Base-by-base conservation (phyloP, 1,140 invertebrate species). In the Diuraphis noxia region DNA sequence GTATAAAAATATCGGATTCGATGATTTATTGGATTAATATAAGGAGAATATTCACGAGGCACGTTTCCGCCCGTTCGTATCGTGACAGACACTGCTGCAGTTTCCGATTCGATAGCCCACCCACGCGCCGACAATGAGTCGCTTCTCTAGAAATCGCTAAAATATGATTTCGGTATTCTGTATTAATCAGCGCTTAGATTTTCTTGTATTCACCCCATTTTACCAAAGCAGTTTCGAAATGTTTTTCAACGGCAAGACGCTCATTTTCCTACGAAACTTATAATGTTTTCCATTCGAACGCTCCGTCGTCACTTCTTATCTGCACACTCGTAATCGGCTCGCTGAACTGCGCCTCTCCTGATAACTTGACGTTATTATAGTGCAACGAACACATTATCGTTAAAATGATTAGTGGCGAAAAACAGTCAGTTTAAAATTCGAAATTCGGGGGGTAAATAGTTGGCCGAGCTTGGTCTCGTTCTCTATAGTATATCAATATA, bases 11-110 rank as follows among this genome's bases (percentile, higher is more conserved):
- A 79, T 23, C 19, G 34, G 6, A 34, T 36, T 79, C 72, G 34
- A 79, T 79, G 72, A 79, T 79, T 79, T 79, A 79, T 79, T 36
- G 34, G 72, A 34, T 79, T 79, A 79, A 36, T 79, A 21, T 79
- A 21, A 79, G 21, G 72, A 79, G 8, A 79, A 36, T 36, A 79
- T 79, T 36, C 34, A 79, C 8, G 72, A 79, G 6, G 21, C 34
- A 7, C 34, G 2, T 79, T 79, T 79, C 72, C 21, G 19, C 3
- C 9, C 21, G 17, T 79, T 21, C 72, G n/a, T 72, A 36, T 79
- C 17, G 21, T 36, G 72, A 79, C 34, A 36, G 23, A 34, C 19
- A 9, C n/a, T 23, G 72, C 56, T 36, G n/a, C 34, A 36, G 21
- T 23, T 79, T 79, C 72, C 34, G 72, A 79, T 36, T 19, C 72